Conservation (phyloP, 2,113 vertebrate species). For the Argyrosomus japonicus region DNA sequence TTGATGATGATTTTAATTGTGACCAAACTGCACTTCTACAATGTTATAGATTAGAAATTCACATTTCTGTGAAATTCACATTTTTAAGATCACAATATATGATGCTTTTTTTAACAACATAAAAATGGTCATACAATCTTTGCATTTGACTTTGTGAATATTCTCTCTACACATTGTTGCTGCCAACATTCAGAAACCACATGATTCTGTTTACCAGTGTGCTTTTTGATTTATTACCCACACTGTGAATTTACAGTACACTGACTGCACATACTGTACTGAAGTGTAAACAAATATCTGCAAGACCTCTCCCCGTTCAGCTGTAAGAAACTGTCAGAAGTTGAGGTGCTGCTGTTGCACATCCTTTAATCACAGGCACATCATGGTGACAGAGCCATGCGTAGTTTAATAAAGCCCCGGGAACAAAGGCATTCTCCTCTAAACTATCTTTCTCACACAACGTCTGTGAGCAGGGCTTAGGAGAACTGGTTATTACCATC, state of each 20-base stretch:
- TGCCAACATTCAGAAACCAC: constrained; percentile 11
- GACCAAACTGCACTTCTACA: neutral
- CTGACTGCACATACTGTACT: constrained; percentile 12
- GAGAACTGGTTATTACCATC: constrained; percentile 66
- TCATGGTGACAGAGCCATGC: constrained; percentile 66
- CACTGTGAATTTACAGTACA: constrained; percentile 15
- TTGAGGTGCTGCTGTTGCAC: constrained; percentile 46
- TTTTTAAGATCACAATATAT: neutral
- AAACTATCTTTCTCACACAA: constrained; percentile 46
- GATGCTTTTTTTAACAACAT: neutral
- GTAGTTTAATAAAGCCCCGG: constrained; percentile 67
- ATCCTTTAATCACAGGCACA: constrained; percentile 70
- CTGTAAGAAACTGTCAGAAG: constrained; percentile 53
- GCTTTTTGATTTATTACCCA: constrained; percentile 36
- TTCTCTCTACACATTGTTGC: neutral
- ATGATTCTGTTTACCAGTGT: constrained; percentile 28
- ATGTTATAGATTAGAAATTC: neutral
- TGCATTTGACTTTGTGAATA: neutral
- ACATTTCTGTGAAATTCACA: neutral
- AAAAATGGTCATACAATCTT: neutral
- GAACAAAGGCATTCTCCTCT: constrained; percentile 61
- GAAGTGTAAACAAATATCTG: constrained; percentile 52
- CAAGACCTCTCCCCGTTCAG: constrained; percentile 32
- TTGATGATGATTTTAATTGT: neutral
- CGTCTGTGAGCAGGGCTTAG: constrained; percentile 19